Base-by-base conservation (phyloP, 2,888 invertebrate species). In the Chymomyza amoena region DNA sequence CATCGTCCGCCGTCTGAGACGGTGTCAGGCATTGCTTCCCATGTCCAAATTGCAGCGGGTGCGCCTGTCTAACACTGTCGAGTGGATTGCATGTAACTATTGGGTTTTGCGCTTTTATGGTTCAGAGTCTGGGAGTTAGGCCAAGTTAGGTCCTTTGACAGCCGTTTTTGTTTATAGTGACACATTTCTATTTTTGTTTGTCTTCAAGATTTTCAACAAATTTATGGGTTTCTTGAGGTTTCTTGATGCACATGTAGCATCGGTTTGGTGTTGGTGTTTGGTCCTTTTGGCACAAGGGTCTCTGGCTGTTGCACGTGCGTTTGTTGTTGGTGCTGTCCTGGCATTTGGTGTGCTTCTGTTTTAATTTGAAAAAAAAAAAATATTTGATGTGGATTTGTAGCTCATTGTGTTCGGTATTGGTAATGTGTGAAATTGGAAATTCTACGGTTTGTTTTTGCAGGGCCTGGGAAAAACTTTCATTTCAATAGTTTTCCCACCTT, bases 311-410 rank as follows among this genome's bases (percentile, higher is more conserved):
- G 32, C 32, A 32, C 32, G 32, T 32, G 32, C 32, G 32, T 32
- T 32, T 32, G 61, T 13, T 45, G 61, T 76, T 60, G 60, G 25
- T 25, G 25, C 3, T 25, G 4, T 25, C 25, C 56, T 4, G 51
- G 16, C 62, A 86, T 83, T 83, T 69, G 83, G 69, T 70, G 73
- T 76, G 88, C 83, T 83, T 76, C 83, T 86, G 83, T 86, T 84
- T 74, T 70, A 80, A 84, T 84, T 80, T 64, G 65, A 18, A 61
- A 57, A 66, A 69, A 16, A 60, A 57, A 66, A 69, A 79, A 79
- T 70, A 73, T 79, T 66, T 69, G 63, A 72, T 74, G 72, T 72
- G 84, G 79, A 76, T 81, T 79, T 68, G 60, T 57, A 64, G 61
- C 67, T 68, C 67, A 68, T 69, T 68, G 67, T 70, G 67, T 18